Evolutionary conservation across 2,888 invertebrate species (phyloP).

Genomic region (Piscicola geometra): DNA sequence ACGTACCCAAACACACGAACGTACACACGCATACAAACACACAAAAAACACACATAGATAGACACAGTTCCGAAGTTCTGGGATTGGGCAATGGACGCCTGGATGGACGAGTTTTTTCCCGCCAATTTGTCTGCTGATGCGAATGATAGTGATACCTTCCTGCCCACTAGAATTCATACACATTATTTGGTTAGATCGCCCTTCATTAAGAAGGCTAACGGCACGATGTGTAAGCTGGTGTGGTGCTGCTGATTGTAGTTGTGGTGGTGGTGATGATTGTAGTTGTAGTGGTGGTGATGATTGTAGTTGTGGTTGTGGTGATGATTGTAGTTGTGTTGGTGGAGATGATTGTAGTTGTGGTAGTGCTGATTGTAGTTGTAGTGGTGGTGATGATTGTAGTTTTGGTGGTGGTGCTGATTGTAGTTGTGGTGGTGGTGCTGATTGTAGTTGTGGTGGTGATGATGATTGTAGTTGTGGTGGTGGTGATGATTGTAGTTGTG

Average conservation of each 20-base stretch:
- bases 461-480: too few relatives aligned
- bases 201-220: slow-evolving; percentile 8
- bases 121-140: background rate
- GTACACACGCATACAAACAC: background rate
- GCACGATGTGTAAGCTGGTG: background rate
- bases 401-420: too few relatives aligned
- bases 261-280: background rate
- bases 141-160: background rate
- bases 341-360: too few relatives aligned
- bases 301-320: background rate
- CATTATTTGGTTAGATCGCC: background rate
- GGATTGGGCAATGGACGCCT: slow-evolving; percentile 1
- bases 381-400: too few relatives aligned
- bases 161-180: background rate
- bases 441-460: too few relatives aligned
- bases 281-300: background rate
- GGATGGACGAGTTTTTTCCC: slow-evolving; percentile 22
- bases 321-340: too few relatives aligned
- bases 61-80: slow-evolving; percentile 6
- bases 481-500: too few relatives aligned
- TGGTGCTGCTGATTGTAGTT: background rate
- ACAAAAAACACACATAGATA: background rate
- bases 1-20: background rate
- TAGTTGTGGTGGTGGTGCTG: too few relatives aligned
- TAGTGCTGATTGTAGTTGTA: too few relatives aligned